Percentiles rank a stretch among this genome's conserved stretches.
phyloP scores from a whole-genome alignment of 2,797 vertebrate genomes.

The Phrynocephalus forsythii region DNA sequence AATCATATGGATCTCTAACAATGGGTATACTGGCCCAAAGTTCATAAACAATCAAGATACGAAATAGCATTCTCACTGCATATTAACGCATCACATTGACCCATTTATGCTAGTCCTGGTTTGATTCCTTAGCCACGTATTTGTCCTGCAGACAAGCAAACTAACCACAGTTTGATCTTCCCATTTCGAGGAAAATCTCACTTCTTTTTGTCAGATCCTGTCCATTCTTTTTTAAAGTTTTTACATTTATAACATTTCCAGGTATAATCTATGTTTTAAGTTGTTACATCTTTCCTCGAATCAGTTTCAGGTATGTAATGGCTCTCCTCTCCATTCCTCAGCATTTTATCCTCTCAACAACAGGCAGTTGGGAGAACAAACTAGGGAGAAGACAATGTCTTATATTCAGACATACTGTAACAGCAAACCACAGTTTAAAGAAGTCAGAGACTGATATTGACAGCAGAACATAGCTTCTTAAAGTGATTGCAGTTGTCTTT shows the following conservation, averaged over 20 bases:
- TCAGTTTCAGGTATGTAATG: too few relatives aligned
- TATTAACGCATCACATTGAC: too few relatives aligned
- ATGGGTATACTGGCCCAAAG: background rate
- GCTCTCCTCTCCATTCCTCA: too few relatives aligned
- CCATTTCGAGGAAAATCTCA: background rate
- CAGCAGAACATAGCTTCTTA: background rate
- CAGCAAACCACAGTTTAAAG: background rate
- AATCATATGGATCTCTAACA: background rate
- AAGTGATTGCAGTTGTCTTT: too few relatives aligned
- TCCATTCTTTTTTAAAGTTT: too few relatives aligned
- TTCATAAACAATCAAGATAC: constrained; percentile 11
- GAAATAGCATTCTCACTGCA: background rate
- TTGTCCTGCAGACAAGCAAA: background rate
- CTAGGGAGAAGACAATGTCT: background rate
- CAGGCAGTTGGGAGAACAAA: background rate
- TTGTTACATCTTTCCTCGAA: too few relatives aligned
- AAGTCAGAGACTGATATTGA: background rate
- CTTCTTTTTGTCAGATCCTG: background rate
- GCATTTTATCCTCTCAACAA: too few relatives aligned
- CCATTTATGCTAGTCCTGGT: background rate
- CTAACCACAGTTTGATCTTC: background rate
- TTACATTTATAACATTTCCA: too few relatives aligned
- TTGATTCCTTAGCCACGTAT: background rate
- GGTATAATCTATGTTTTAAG: too few relatives aligned
- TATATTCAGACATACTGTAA: background rate